These are phyloP conservation scores for Carettochelys insculpta DNA, from an alignment of 2,113 vertebrate species.

Conservation along the genomic window DNA sequence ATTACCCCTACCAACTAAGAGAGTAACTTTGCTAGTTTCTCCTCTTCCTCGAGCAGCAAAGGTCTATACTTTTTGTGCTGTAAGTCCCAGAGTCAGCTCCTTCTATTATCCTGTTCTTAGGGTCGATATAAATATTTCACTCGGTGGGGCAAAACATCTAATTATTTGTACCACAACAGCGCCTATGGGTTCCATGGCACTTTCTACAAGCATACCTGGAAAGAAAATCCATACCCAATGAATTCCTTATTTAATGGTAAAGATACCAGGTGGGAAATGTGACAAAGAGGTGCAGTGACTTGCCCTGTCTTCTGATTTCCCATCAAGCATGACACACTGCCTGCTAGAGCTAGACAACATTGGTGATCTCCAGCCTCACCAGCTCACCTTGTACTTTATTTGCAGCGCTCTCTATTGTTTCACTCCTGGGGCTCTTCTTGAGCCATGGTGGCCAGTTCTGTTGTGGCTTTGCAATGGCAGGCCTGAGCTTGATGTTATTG, in stretches of 20 bases:
- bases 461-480: background rate
- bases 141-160: background rate
- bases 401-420: background rate
- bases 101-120: background rate
- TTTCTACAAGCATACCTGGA: background rate
- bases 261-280: background rate
- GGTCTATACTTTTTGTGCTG: background rate
- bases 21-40: background rate
- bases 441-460: background rate
- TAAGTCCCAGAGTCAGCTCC: background rate
- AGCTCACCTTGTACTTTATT: conserved; percentile 13
- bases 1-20: fast-evolving
- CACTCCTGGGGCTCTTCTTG: background rate
- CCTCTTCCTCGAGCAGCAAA: background rate
- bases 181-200: background rate
- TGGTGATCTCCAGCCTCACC: no score
- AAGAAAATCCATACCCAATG: background rate
- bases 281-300: background rate
- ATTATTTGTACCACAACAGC: background rate
- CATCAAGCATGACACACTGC: background rate
- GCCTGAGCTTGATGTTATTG: background rate
- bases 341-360: background rate
- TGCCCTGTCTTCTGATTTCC: conserved; percentile 35
- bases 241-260: background rate
- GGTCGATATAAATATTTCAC: background rate